Base-by-base conservation (phyloP, 2,113 vertebrate genomes). In the Gobio gobio region DNA sequence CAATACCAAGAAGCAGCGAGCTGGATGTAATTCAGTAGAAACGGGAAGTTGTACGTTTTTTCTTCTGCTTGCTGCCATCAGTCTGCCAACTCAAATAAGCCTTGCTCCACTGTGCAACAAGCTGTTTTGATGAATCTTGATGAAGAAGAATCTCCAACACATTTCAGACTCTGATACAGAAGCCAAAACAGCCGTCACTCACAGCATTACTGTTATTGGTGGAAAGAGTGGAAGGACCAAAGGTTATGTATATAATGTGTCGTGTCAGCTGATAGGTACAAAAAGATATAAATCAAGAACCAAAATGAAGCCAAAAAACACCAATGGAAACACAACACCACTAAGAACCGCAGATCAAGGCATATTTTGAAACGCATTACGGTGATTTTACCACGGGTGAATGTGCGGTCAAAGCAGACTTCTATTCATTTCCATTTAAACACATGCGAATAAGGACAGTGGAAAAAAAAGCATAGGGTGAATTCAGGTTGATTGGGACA, bases 1-100 rank as follows among this genome's bases (percentile, higher is more conserved):
- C 54, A 7, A 14, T 54, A 88, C 83, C 82, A 83, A 58, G 51
- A 54, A 88, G 66, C 74, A 88, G 81, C 58, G 68, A 58, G 84
- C 85, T 88, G 74, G 56, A 89, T n/a, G 58, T 90, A 87, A 90
- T 86, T 88, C 78, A 84, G 77, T 26, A 81, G 83, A 79, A 79
- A 82, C 51, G 83, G 87, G 77, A 91, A 91, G 83, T 82, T 68
- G 33, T 24, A 87, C 75, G 8, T 54, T 51, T 56, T 89, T 75
- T 88, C 79, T 75, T 87, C 78, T 63, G 51, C 33, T 82, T 26
- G 58, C 20, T 20, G 4, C 63, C 82, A 45, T 36, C 33, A 49
- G 43, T 76, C 36, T 68, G 86, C 88, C 90, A 92, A 88, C 33
- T 81, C 70, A 88, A 92, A 90, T 87, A 89, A 56, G 83, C 72